phyloP scores from a whole-genome alignment of 2,113 vertebrate genomes.

The Pelecanoides urinatrix region DNA sequence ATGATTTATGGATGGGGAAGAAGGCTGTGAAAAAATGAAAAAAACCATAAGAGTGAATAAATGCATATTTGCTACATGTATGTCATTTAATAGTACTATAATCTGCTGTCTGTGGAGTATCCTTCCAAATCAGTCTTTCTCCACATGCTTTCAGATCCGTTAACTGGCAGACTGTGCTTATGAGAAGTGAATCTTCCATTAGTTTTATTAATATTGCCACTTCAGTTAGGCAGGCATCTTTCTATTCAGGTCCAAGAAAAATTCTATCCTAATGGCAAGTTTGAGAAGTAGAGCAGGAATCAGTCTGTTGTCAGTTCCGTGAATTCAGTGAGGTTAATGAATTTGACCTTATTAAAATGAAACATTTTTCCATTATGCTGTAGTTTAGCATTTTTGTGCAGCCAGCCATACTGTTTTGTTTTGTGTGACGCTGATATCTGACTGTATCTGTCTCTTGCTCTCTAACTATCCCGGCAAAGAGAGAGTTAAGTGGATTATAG shows the following conservation, averaged over 20 bases:
- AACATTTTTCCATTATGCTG: not conserved
- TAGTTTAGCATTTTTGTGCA: not conserved
- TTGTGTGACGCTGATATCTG: accelerated
- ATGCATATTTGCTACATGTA: not conserved
- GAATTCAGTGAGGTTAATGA: not conserved
- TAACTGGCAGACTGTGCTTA: not conserved
- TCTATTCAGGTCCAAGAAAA: not conserved
- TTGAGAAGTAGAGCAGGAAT: not conserved
- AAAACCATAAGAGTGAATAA: not conserved
- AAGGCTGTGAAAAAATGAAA: not conserved
- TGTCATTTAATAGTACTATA: not conserved
- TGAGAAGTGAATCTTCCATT: not conserved
- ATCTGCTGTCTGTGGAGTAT: not conserved
- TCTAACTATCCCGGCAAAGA: not conserved
- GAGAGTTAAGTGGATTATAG: not conserved
- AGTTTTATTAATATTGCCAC: not conserved
- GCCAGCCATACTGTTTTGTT: not conserved
- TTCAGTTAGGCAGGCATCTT: not conserved
- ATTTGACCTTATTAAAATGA: not conserved
- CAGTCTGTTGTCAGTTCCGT: not conserved
- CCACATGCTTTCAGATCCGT: not conserved
- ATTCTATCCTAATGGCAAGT: not conserved
- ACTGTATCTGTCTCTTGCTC: not conserved
- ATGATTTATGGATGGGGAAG: not conserved
- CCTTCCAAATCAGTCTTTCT: not conserved